phyloP scores from a whole-genome alignment of 2,888 invertebrate species.

The Scaptodrosophila latifasciaeformis region DNA sequence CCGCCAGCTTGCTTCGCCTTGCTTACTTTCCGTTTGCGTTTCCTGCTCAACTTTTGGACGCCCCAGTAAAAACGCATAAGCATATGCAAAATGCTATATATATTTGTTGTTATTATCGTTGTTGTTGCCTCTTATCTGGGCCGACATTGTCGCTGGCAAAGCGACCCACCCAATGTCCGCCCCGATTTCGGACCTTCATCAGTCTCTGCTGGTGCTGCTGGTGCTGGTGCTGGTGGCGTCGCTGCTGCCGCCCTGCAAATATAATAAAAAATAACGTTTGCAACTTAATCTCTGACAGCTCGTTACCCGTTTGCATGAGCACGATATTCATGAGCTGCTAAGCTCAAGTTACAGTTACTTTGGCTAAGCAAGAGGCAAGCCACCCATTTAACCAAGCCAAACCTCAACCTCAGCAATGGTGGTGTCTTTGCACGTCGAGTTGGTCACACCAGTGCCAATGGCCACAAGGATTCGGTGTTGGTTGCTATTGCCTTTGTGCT shows the following conservation, averaged over 20 bases:
- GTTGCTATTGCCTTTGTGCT: conserved; percentile 12
- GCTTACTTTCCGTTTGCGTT: too few species aligned
- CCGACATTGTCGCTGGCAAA: too few species aligned
- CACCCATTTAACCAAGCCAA: too few species aligned
- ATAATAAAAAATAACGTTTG: conserved; percentile 69
- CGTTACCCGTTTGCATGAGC: conserved; percentile 68
- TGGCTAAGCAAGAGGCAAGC: conserved; percentile 13
- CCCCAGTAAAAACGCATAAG: conserved; percentile 37
- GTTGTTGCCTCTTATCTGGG: conserved; percentile 56
- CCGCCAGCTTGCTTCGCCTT: too few species aligned
- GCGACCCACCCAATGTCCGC: conserved; percentile 4
- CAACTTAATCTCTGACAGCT: conserved; percentile 72
- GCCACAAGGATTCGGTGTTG: too few species aligned
- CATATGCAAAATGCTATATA: conserved; percentile 60
- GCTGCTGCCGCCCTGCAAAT: conserved; percentile 51
- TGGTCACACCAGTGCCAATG: too few species aligned
- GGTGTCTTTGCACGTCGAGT: neutral
- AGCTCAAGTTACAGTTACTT: conserved; percentile 68
- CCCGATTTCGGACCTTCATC: too few species aligned
- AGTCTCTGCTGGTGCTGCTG: too few species aligned
- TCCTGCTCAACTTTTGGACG: too few species aligned
- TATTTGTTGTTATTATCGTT: conserved; percentile 25
- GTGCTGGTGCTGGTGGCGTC: too few species aligned
- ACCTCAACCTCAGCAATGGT: too few species aligned
- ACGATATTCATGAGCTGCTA: conserved; percentile 70